phyloP scores from a whole-genome alignment of 2,888 invertebrate genomes.

The Leucophenga maculata region DNA sequence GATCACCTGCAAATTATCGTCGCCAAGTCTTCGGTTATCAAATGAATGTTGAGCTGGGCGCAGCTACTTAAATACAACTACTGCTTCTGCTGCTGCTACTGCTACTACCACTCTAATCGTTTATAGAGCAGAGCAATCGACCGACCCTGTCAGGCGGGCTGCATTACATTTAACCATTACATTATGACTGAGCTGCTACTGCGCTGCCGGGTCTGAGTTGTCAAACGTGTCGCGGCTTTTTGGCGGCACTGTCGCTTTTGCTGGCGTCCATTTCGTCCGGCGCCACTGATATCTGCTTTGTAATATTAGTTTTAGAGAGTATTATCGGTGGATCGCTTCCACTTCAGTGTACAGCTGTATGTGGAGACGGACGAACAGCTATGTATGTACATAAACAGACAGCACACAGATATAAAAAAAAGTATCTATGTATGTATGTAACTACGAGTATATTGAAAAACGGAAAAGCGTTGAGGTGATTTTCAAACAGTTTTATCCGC shows the following conservation, averaged over 20 bases:
- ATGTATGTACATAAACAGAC: background rate
- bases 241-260: conserved; percentile 65
- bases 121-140: background rate
- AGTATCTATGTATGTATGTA: background rate
- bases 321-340: conserved; percentile 67
- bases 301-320: conserved; percentile 66
- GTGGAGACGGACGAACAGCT: background rate
- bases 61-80: conserved; percentile 13
- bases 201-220: conserved; percentile 55
- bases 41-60: background rate
- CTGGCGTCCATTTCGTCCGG: conserved; percentile 58
- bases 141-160: conserved; percentile 3
- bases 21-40: conserved; percentile 19
- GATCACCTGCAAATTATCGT: conserved; percentile 28
- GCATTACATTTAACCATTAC: conserved; percentile 8
- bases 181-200: conserved; percentile 25
- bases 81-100: conserved; percentile 30
- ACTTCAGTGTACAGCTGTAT: conserved; percentile 54
- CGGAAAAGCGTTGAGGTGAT: background rate
- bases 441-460: no score
- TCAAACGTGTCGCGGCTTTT: conserved; percentile 69
- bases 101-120: conserved; percentile 23
- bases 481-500: conserved; percentile 11
- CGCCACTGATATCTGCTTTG: conserved; percentile 68
- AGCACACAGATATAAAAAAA: background rate